Conservation (phyloP, 2,113 vertebrate species). For the Atlantisia rogersi region DNA sequence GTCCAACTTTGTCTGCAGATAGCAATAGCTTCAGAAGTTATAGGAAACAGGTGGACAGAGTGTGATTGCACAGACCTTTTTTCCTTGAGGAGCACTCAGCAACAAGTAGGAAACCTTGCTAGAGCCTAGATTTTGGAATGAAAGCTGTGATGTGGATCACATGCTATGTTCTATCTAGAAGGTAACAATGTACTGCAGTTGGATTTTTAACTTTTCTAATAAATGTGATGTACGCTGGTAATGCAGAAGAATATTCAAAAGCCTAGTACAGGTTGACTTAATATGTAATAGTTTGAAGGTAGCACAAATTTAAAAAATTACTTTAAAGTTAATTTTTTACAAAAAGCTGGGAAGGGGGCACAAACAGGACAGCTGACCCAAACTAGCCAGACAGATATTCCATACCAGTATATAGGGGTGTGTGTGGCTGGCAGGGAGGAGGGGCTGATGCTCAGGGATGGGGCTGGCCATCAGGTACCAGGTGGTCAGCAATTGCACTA, state of each 20-base stretch:
- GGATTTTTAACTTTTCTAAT: background rate
- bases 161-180: background rate
- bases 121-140: background rate
- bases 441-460: too few relatives aligned
- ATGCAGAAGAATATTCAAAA: background rate
- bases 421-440: too few relatives aligned
- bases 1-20: background rate
- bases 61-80: slow-evolving; percentile 42
- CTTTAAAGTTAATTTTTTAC: background rate
- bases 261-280: background rate
- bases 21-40: slow-evolving; percentile 16
- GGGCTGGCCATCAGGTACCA: too few relatives aligned
- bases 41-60: background rate
- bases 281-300: background rate
- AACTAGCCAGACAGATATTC: too few relatives aligned
- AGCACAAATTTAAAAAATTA: background rate
- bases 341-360: too few relatives aligned
- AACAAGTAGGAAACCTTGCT: background rate
- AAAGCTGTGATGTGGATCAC: background rate
- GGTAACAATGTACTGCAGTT: background rate
- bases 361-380: too few relatives aligned
- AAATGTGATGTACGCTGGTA: background rate
- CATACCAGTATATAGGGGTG: too few relatives aligned
- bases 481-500: too few relatives aligned
- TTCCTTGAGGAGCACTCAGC: background rate